Evolutionary conservation across 2,888 invertebrate species (phyloP), one percentile per base, ranked within the genome.

Genomic region (Hypena proboscidalis): DNA sequence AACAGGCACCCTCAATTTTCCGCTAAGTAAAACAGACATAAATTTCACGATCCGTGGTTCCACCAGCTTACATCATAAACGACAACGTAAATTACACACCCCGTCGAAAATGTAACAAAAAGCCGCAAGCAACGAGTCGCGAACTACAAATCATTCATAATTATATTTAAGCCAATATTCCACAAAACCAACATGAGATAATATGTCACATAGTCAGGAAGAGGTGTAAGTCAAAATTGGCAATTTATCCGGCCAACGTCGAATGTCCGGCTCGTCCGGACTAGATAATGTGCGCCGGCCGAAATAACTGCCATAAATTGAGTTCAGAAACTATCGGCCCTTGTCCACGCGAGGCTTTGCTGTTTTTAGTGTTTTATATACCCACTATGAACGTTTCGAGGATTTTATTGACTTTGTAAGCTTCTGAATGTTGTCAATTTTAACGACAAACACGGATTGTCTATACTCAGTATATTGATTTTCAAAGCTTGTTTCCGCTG

Each of bases 231-330:
- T 80, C 74, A 80, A 84, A 83, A 84, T 85, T 85, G 83, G 53
- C 85, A 85, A 85, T 85, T 85, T 85, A 82, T 77, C 73, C 73
- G 64, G 67, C 58, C 51, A 50, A 58, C 39, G 57, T 50, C 45
- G 60, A 65, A 55, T 61, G 65, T 57, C 63, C 61, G 48, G 43
- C 43, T 63, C 58, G 58, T 52, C 49, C 58, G 58, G 57, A 70
- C 73, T 71, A 80, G 80, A 81, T 83, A 82, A 82, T 79, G 77
- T 74, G 72, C 71, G 66, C 63, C 56, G 64, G 47, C 71, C 71
- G 72, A 78, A 84, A 81, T 82, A 81, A 78, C 80, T 77, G 61
- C 58, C 73, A 74, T 81, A 84, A 84, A 84, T 84, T 77, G 79
- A 83, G 78, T 85, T 78, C 75, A 70, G 59, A 63, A 71, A 77